Evolutionary conservation across 2,797 vertebrate genomes (phyloP).

Genomic region (Sebastes ruberrimus): DNA sequence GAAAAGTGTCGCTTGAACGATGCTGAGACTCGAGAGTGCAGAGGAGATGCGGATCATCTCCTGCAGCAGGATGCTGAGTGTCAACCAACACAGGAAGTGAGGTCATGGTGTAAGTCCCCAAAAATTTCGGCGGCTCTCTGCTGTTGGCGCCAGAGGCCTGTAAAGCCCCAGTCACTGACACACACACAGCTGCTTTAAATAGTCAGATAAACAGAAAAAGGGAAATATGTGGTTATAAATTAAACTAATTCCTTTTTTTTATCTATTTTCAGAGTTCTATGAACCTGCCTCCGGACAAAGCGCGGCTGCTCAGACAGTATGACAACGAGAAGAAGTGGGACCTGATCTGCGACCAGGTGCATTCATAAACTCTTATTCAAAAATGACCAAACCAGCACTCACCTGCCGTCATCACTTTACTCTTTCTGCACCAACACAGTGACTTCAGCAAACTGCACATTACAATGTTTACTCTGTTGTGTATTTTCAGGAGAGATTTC

Average conservation of each 20-base stretch:
- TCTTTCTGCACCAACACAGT: not conserved
- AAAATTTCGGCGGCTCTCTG: slow-evolving; percentile 25
- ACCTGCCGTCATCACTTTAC: not conserved
- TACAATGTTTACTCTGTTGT: slow-evolving; percentile 18
- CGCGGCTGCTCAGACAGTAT: slow-evolving; percentile 92
- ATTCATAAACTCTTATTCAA: not conserved
- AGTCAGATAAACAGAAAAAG: not conserved
- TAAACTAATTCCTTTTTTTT: slow-evolving; percentile 9
- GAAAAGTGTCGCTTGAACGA: slow-evolving; percentile 11
- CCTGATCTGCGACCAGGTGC: slow-evolving; percentile 92
- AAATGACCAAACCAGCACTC: not conserved
- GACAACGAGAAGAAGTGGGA: slow-evolving; percentile 98
- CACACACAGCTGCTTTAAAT: slow-evolving; percentile 11
- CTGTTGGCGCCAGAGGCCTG: slow-evolving; percentile 41
- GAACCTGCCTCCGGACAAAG: slow-evolving; percentile 94
- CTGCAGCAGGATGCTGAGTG: slow-evolving; percentile 71
- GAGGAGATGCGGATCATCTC: slow-evolving; percentile 63
- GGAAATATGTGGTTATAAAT: slow-evolving; percentile 9
- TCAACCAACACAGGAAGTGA: slow-evolving; percentile 82
- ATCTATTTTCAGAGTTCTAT: slow-evolving; percentile 89
- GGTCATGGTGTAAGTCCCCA: slow-evolving; percentile 62
- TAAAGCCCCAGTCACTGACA: not conserved
- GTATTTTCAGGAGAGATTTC: slow-evolving; percentile 92
- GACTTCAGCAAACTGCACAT: not conserved
- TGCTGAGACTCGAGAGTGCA: slow-evolving; percentile 17